These are phyloP conservation scores for Drosophila siamana DNA, from an alignment of 2,888 invertebrate genomes.

Conservation along the genomic window DNA sequence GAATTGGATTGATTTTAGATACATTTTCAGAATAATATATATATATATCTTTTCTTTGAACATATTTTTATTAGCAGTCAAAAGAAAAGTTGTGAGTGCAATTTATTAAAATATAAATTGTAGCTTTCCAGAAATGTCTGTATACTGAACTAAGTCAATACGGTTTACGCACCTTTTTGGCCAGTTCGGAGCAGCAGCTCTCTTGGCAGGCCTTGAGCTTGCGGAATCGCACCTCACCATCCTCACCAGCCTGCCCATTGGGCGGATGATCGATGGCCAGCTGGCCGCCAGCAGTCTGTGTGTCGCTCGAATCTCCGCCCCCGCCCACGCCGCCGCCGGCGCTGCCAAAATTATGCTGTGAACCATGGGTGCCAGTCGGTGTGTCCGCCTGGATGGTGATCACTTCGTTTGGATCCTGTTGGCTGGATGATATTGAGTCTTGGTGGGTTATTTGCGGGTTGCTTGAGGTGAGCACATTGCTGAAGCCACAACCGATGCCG, in stretches of 20 bases:
- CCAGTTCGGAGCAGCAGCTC: conserved; percentile 93
- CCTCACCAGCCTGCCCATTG: conserved; percentile 70
- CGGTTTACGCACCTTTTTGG: conserved; percentile 89
- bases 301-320: conserved; percentile 67
- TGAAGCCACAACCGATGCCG: conserved; percentile 75
- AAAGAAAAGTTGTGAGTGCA: too few relatives aligned
- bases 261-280: conserved; percentile 75
- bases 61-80: too few relatives aligned
- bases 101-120: too few relatives aligned
- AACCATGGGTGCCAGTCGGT: conserved; percentile 66
- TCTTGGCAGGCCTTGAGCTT: conserved; percentile 88
- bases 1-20: background rate
- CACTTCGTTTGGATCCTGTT: conserved; percentile 87
- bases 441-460: conserved; percentile 86
- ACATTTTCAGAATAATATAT: too few relatives aligned
- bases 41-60: too few relatives aligned
- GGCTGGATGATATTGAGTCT: conserved; percentile 88
- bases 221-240: conserved; percentile 76
- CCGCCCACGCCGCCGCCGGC: background rate
- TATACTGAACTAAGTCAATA: too few relatives aligned
- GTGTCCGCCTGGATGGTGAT: conserved; percentile 83
- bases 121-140: too few relatives aligned
- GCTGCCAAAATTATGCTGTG: conserved; percentile 55
- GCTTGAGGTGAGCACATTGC: conserved; percentile 86
- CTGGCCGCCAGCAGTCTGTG: conserved; percentile 62